phyloP scores from a whole-genome alignment of 1,140 invertebrate genomes.

The Zaprionus ghesquierei region DNA sequence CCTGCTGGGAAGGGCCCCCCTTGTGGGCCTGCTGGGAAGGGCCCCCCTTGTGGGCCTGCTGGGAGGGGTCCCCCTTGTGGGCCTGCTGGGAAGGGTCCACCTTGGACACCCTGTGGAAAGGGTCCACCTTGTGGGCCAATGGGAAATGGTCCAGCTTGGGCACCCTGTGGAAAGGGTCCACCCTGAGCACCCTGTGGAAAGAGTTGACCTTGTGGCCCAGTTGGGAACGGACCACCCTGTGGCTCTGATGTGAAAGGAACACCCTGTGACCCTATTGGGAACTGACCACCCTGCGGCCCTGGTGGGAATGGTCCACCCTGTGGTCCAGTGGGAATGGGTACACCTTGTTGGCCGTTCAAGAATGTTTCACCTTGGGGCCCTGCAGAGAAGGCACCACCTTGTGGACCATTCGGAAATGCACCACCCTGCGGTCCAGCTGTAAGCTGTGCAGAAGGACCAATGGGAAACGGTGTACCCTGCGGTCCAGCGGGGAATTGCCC shows the following conservation, averaged over 20 bases:
- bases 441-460: too few relatives aligned
- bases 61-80: constrained; percentile 7
- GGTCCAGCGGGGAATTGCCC: constrained; percentile 11
- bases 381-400: constrained; percentile 3
- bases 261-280: background rate
- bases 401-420: background rate
- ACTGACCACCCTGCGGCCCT: constrained; percentile 4
- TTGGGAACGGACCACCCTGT: constrained; percentile 1
- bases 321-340: background rate
- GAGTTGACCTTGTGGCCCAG: background rate
- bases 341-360: background rate
- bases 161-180: background rate
- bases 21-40: background rate
- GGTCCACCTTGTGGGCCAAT: background rate
- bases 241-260: background rate
- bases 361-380: too few relatives aligned
- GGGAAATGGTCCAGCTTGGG: constrained; percentile 1
- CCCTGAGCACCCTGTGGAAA: constrained; percentile 17
- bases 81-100: background rate
- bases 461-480: background rate
- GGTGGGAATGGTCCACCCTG: constrained; percentile 8
- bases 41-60: background rate
- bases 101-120: background rate
- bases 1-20: constrained; percentile 1
- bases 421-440: too few relatives aligned